Evolutionary conservation across 2,888 invertebrate species (phyloP).

Genomic region (Alsophila aescularia): DNA sequence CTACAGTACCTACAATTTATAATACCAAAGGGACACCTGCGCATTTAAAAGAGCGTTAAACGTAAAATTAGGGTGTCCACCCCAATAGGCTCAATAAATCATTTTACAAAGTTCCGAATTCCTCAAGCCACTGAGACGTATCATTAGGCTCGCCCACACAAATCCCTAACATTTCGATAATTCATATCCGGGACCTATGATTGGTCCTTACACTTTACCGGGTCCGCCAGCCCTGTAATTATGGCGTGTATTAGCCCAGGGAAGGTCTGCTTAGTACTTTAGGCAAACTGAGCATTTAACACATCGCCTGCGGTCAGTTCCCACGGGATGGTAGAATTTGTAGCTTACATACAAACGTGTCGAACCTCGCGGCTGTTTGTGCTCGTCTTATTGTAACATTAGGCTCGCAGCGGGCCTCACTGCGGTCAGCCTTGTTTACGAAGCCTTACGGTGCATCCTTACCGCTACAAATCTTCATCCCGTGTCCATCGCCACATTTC

Average conservation of each 20-base stretch:
- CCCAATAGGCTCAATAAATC: conserved; percentile 39
- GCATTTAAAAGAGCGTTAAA: conserved; percentile 8
- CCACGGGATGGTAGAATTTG: conserved; percentile 77
- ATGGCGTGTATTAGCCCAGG: conserved; percentile 60
- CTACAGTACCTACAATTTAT: no score
- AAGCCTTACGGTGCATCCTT: conserved; percentile 67
- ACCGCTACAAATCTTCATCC: conserved; percentile 27
- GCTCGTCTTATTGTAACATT: conserved; percentile 66
- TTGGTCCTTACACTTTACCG: conserved; percentile 58
- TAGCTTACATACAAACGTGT: conserved; percentile 71
- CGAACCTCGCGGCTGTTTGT: conserved; percentile 66
- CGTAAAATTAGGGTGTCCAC: conserved; percentile 4
- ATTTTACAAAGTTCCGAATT: conserved; percentile 47
- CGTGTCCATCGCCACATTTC: conserved; percentile 50
- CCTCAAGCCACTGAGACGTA: conserved; percentile 48
- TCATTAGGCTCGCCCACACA: conserved; percentile 58
- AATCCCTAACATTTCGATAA: conserved; percentile 64
- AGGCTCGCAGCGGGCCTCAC: conserved; percentile 54
- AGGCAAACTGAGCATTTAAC: conserved; percentile 80
- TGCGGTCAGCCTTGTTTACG: conserved; percentile 66
- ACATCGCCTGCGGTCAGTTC: conserved; percentile 73
- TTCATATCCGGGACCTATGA: conserved; percentile 54
- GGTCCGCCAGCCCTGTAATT: conserved; percentile 63
- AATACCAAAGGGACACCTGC: background rate
- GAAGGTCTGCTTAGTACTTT: conserved; percentile 70